Evolutionary conservation across 2,113 vertebrate genomes (phyloP).

Genomic region (Collichthys lucidus): DNA sequence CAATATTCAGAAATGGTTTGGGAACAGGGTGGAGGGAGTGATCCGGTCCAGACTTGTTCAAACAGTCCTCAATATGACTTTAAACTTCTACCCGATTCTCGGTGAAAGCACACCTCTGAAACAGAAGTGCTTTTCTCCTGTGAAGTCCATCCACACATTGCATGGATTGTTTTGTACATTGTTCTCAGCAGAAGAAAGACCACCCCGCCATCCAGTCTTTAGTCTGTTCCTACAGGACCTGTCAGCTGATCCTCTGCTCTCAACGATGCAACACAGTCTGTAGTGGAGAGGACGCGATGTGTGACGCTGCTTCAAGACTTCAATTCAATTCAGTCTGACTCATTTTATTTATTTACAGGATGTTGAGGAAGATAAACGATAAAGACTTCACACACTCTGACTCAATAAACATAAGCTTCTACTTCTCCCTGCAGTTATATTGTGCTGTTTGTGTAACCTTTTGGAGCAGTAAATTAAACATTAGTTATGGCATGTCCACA

Average conservation of each 20-base stretch:
- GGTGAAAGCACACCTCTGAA: not conserved
- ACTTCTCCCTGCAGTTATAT: too few relatives aligned
- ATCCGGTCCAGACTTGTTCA: not conserved
- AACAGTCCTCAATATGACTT: not conserved
- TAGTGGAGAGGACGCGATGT: not conserved
- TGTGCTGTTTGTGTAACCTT: not conserved
- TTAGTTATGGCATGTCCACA: not conserved
- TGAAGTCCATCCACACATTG: not conserved
- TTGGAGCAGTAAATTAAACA: too few relatives aligned
- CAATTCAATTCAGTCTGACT: not conserved
- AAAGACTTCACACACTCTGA: not conserved
- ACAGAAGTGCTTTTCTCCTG: not conserved
- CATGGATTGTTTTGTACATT: not conserved
- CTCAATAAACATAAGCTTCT: not conserved
- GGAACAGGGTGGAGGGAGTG: not conserved
- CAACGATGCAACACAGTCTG: not conserved
- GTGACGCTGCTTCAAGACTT: not conserved
- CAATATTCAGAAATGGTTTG: not conserved
- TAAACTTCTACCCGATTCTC: not conserved
- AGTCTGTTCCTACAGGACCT: not conserved
- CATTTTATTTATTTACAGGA: slow-evolving; percentile 2
- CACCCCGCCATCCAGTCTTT: not conserved
- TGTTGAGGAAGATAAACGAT: not conserved
- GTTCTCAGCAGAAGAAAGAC: not conserved
- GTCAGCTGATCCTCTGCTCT: not conserved